Conservation (phyloP, 1,140 invertebrate species). For the Tribolium madens region DNA sequence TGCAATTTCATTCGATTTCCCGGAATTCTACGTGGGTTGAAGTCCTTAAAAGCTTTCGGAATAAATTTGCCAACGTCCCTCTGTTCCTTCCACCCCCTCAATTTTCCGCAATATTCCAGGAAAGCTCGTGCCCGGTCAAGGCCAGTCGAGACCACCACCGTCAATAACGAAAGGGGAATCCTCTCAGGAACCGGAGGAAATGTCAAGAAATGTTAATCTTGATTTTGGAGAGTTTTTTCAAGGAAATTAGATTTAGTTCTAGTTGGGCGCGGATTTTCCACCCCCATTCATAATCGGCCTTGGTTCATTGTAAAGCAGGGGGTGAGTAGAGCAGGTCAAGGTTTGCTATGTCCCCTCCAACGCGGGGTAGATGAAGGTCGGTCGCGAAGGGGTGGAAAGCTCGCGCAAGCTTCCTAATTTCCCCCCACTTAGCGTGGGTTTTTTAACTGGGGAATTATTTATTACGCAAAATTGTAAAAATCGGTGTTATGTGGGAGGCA, state of each 20-base stretch:
- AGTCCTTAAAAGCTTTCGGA: conserved; percentile 35
- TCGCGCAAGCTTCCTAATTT: conserved; percentile 10
- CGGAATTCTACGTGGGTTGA: conserved; percentile 30
- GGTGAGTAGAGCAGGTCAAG: conserved; percentile 57
- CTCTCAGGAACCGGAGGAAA: conserved; percentile 3
- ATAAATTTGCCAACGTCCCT: conserved; percentile 21
- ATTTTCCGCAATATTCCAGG: conserved; percentile 39
- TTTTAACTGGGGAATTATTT: neutral
- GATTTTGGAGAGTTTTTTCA: neutral
- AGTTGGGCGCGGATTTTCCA: conserved; percentile 14
- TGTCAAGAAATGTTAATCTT: neutral
- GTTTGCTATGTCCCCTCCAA: conserved; percentile 46
- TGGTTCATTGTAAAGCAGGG: conserved; percentile 54
- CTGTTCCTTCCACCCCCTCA: conserved; percentile 12
- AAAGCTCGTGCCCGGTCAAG: conserved; percentile 40
- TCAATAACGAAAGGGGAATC: conserved; percentile 6
- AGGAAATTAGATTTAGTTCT: neutral
- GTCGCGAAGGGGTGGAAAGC: conserved; percentile 39
- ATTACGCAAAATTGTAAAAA: neutral
- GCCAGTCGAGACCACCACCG: conserved; percentile 9
- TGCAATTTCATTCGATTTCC: neutral
- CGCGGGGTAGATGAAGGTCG: conserved; percentile 47
- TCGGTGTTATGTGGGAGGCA: neutral
- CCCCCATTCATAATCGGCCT: conserved; percentile 51
- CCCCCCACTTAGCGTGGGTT: neutral